Conservation (phyloP, 2,113 vertebrate species). For the Vireo altiloquus region DNA sequence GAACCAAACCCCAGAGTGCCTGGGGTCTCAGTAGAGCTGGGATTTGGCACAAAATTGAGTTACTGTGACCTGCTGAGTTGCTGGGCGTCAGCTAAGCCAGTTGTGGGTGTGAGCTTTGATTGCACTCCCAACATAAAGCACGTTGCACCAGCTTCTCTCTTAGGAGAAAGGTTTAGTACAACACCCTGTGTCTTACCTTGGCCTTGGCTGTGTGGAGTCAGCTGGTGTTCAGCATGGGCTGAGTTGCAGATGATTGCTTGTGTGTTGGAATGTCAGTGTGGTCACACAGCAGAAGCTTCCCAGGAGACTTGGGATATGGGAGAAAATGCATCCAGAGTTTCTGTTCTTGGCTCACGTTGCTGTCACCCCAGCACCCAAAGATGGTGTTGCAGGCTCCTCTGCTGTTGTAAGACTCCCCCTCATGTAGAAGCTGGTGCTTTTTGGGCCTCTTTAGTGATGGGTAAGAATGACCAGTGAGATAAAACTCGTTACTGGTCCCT, state of each 20-base stretch:
- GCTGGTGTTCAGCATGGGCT: not conserved
- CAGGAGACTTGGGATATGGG: not conserved
- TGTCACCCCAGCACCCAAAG: not conserved
- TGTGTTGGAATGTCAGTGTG: not conserved
- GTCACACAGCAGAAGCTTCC: not conserved
- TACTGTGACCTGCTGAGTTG: not conserved
- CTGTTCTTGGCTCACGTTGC: not conserved
- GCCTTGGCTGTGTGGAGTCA: not conserved
- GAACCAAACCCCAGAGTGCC: not conserved
- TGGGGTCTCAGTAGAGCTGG: not conserved
- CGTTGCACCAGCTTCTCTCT: fast-evolving
- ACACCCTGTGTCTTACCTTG: not conserved
- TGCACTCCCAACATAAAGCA: not conserved
- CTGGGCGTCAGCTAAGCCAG: not conserved
- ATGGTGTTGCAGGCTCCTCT: not conserved
- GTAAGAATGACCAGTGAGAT: not conserved
- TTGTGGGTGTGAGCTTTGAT: not conserved
- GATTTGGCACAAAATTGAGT: not conserved
- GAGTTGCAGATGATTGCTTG: not conserved
- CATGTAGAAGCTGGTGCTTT: not conserved
- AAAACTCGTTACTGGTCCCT: not conserved
- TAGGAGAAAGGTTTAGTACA: not conserved
- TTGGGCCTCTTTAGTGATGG: not conserved
- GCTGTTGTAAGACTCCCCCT: not conserved
- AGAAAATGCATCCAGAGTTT: not conserved